phyloP scores from a whole-genome alignment of 2,113 vertebrate genomes.

The Nesoenas mayeri region DNA sequence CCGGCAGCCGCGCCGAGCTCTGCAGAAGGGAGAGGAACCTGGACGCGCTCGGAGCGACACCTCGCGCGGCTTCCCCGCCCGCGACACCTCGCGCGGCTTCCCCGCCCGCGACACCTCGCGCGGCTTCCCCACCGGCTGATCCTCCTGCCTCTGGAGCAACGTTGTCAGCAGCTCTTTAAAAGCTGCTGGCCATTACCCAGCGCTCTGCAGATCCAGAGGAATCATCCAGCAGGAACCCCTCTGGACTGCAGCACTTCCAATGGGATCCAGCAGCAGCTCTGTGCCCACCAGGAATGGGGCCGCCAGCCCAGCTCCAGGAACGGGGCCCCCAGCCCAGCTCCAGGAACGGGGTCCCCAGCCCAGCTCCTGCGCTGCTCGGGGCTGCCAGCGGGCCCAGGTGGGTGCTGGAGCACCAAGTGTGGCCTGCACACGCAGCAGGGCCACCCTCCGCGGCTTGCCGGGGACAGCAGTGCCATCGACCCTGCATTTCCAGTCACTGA shows the following conservation, averaged over 20 bases:
- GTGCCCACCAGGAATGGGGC: background rate
- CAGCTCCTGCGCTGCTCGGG: no score
- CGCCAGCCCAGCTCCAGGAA: background rate
- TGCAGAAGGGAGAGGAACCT: background rate
- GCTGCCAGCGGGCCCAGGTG: no score
- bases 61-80: background rate
- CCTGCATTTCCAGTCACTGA: background rate
- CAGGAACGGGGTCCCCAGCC: background rate
- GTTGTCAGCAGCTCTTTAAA: background rate
- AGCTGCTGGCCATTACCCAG: background rate
- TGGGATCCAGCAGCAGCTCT: background rate
- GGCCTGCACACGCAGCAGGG: no score
- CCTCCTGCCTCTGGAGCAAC: background rate
- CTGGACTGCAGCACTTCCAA: background rate
- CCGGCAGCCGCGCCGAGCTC: background rate
- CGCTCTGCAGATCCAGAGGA: background rate
- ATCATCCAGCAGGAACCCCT: background rate
- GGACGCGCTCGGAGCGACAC: background rate
- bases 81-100: background rate
- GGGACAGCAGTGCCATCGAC: background rate
- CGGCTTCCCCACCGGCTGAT: background rate
- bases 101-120: background rate
- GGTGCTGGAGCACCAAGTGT: no score
- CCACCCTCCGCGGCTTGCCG: no score
- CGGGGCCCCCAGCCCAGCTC: no score